Conservation (phyloP, 30 jellyfish, hydroid and myxozoan genomes). For the Chrysaora quinquecirrha region DNA sequence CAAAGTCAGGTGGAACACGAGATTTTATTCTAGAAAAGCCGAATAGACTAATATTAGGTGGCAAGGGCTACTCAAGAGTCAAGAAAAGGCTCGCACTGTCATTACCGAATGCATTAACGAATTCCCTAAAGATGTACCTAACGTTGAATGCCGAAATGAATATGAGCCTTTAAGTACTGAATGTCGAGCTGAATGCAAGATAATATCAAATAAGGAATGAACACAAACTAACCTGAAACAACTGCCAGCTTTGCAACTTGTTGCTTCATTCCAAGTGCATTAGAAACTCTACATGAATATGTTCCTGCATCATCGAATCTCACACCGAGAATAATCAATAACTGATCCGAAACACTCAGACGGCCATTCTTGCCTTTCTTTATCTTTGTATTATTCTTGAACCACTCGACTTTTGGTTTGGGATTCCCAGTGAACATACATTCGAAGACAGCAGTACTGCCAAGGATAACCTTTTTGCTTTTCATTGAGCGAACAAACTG, state of each 20-base stretch:
- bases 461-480: constrained; percentile 81
- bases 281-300: constrained; percentile 86
- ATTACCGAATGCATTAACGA: too few relatives aligned
- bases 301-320: constrained; percentile 81
- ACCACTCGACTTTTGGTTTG: constrained; percentile 89
- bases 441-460: constrained; percentile 92
- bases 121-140: too few relatives aligned
- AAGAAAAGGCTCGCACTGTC: too few relatives aligned
- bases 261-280: constrained; percentile 83
- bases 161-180: too few relatives aligned
- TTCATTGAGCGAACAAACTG: constrained; percentile 90
- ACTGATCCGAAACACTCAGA: constrained; percentile 73
- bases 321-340: constrained; percentile 70
- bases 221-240: constrained; percentile 68
- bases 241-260: constrained; percentile 84
- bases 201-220: too few relatives aligned
- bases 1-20: too few relatives aligned
- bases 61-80: too few relatives aligned
- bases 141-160: too few relatives aligned
- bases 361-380: constrained; percentile 47
- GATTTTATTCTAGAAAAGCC: too few relatives aligned
- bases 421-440: constrained; percentile 98
- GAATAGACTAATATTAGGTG: too few relatives aligned
- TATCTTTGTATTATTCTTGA: constrained; percentile 57
- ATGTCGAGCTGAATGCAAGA: too few relatives aligned